Base-by-base conservation (phyloP, 2,888 invertebrate species). In the Pyrrhia umbra region DNA sequence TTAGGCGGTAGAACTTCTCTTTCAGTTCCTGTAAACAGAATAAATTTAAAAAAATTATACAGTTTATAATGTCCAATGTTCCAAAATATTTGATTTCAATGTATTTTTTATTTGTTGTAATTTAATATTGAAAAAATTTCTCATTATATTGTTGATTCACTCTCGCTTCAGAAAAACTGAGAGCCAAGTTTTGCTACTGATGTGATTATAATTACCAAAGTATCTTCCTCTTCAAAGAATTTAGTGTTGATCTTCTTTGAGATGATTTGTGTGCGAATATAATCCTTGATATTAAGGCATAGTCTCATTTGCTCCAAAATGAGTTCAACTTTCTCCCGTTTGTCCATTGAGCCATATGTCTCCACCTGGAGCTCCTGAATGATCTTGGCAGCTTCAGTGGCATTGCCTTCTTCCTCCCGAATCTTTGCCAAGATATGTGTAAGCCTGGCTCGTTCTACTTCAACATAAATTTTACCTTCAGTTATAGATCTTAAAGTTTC, bases 381-480 rank as follows among this genome's bases (percentile, higher is more conserved):
- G 56, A 99, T 98, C 74, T 97, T 96, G 0, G 99, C 98, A 15
- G 99, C 99, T 82, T 98, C 98, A 6, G 97, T 95, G 1, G 98
- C 95, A 89, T 98, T 97, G 15, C 97, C 97, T 86, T 98, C 98
- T 1, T 97, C 96, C 85, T 99, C 97, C 72, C 98, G 97, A 58
- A 98, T 97, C 86, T 97, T 96, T 0, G 98, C 98, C 68, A 99
- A 91, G 78, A 97, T 98, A 84, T 99, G 98, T 0, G 99, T 99
- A 6, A 99, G 95, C 57, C 99, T 96, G 4, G 99, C 99, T 82
- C 99, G 96, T 92, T 99, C 99, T 8, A 99, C 99, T 96, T 99
- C 99, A n/a, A 99, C 99, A 90, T 99, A 99, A 76, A 99, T 99
- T 96, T 99, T 99, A 75, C 99, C 99, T 88, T 99, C 99, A 0